Conservation (phyloP, 2,888 invertebrate genomes). For the Apocheima hispidaria region DNA sequence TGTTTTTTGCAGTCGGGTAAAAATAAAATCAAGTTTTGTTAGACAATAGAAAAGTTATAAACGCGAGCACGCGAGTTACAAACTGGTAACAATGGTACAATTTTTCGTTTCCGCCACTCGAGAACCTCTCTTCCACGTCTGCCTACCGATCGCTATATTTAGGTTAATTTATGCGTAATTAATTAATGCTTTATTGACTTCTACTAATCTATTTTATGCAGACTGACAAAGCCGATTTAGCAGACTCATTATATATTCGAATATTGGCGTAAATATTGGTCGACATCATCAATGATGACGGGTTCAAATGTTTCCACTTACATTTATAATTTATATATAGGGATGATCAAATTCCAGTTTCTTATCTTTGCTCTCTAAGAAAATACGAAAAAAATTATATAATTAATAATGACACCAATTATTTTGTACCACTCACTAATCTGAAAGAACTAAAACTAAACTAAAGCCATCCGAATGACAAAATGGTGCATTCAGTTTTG, state of each 20-base stretch:
- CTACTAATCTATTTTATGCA: slow-evolving; percentile 36
- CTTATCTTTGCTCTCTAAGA: too few relatives aligned
- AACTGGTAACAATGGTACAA: too few relatives aligned
- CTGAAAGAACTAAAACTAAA: background rate
- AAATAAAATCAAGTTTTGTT: too few relatives aligned
- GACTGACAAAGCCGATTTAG: slow-evolving; percentile 37
- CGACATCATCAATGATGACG: slow-evolving; percentile 28
- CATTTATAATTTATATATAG: background rate
- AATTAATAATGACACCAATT: background rate
- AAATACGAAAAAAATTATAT: too few relatives aligned
- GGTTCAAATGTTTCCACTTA: background rate
- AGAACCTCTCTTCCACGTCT: too few relatives aligned
- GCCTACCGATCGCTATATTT: background rate
- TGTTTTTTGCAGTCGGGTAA: too few relatives aligned
- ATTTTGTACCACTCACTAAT: too few relatives aligned
- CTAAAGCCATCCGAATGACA: slow-evolving; percentile 29
- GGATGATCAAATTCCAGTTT: too few relatives aligned
- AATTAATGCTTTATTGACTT: slow-evolving; percentile 38
- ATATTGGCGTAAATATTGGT: slow-evolving; percentile 30
- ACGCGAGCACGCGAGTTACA: too few relatives aligned
- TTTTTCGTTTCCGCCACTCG: background rate
- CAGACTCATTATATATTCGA: slow-evolving; percentile 35
- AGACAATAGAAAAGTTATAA: too few relatives aligned
- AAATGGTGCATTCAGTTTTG: slow-evolving; percentile 46
- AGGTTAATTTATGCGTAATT: slow-evolving; percentile 30